These are phyloP conservation scores for Myiopsitta monachus DNA, from an alignment of 2,113 vertebrate genomes.

Conservation along the genomic window DNA sequence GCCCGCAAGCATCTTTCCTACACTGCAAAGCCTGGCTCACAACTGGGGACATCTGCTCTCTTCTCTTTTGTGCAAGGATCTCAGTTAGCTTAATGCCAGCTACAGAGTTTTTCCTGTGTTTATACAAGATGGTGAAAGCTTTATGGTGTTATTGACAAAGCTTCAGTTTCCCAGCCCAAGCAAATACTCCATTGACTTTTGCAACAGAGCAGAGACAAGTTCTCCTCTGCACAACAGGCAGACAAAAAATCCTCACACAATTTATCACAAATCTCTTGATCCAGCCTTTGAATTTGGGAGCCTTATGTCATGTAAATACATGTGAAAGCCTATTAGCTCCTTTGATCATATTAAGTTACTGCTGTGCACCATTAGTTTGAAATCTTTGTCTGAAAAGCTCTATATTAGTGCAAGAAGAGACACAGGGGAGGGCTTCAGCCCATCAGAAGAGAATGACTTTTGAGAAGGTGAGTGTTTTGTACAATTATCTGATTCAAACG, in stretches of 20 bases:
- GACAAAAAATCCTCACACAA: neutral
- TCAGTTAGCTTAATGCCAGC: neutral
- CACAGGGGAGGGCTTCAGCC: neutral
- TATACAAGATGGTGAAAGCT: neutral
- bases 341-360: slow-evolving; percentile 45
- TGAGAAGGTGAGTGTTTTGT: neutral
- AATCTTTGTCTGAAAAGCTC: slow-evolving; percentile 44
- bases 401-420: neutral
- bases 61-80: neutral
- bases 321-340: slow-evolving; percentile 29
- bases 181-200: neutral
- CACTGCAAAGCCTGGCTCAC: neutral
- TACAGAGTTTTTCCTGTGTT: neutral
- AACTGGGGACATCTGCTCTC: neutral
- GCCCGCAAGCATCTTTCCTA: neutral
- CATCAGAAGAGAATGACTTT: neutral
- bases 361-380: slow-evolving; percentile 37
- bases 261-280: slow-evolving; percentile 28
- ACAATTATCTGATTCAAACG: neutral
- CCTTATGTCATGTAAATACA: neutral
- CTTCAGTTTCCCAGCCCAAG: neutral
- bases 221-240: neutral
- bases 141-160: neutral
- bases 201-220: neutral
- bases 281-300: neutral